Evolutionary conservation across 2,888 invertebrate genomes (phyloP).

Genomic region (Synanthedon andrenaeformis): DNA sequence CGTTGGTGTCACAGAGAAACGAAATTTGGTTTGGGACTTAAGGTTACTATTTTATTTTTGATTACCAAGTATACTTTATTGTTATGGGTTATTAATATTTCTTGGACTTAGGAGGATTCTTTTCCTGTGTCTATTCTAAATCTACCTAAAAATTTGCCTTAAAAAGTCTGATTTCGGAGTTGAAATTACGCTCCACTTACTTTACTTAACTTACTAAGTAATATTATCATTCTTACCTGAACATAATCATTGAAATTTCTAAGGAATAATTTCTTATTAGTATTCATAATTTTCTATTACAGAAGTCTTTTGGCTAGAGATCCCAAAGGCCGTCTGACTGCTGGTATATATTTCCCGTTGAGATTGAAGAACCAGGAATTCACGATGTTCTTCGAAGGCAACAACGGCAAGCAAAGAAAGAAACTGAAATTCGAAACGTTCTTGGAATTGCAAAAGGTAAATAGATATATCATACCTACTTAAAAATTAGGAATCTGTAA

Average conservation of each 20-base stretch:
- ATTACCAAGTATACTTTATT: neutral
- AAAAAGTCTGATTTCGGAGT: too few species aligned
- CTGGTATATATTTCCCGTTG: slow-evolving; percentile 88
- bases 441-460: slow-evolving; percentile 73
- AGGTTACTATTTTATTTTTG: slow-evolving; percentile 34
- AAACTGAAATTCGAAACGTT: slow-evolving; percentile 83
- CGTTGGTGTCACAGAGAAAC: slow-evolving; percentile 87
- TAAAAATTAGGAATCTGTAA: slow-evolving; percentile 1
- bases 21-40: slow-evolving; percentile 88
- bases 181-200: too few species aligned
- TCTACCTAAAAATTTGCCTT: too few species aligned
- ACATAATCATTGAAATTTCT: too few species aligned
- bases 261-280: too few species aligned
- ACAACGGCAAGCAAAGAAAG: slow-evolving; percentile 77
- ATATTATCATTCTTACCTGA: too few species aligned
- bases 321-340: slow-evolving; percentile 83
- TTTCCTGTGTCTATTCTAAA: too few species aligned
- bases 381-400: slow-evolving; percentile 83
- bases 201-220: too few species aligned
- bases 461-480: neutral
- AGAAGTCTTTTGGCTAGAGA: slow-evolving; percentile 85
- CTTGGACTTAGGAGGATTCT: neutral
- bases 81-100: neutral
- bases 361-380: slow-evolving; percentile 74
- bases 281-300: slow-evolving; percentile 18